Evolutionary conservation across 2,113 vertebrate species (phyloP).

Genomic region (Osmerus eperlanus): DNA sequence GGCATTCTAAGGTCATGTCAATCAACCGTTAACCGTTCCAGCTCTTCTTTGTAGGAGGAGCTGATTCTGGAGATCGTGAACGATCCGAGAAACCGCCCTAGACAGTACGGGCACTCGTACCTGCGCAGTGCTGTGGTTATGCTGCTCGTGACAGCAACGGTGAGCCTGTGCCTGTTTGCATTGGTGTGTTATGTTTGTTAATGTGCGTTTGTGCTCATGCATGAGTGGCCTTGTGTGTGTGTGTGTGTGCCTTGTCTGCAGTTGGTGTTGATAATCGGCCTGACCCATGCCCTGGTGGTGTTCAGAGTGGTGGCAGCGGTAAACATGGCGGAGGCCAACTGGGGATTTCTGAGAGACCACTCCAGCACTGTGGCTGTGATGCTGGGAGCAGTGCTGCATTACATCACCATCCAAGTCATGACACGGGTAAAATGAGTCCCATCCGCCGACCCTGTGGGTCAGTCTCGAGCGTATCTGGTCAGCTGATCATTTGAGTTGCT

Average conservation of each 20-base stretch:
- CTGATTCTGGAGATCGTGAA: conserved; percentile 80
- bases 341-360: conserved; percentile 61
- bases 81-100: conserved; percentile 52
- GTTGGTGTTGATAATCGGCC: conserved; percentile 81
- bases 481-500: background rate
- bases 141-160: conserved; percentile 78
- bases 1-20: background rate
- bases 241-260: conserved; percentile 47
- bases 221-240: background rate
- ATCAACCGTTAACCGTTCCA: background rate
- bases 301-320: conserved; percentile 77
- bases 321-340: conserved; percentile 50
- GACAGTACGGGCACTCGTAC: conserved; percentile 77
- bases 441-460: conserved; percentile 5
- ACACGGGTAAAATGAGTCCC: conserved; percentile 60
- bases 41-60: conserved; percentile 77
- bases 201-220: conserved; percentile 30
- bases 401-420: conserved; percentile 85
- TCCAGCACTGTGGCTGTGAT: conserved; percentile 72
- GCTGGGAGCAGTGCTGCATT: conserved; percentile 85
- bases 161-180: conserved; percentile 45
- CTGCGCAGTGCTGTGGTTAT: conserved; percentile 71
- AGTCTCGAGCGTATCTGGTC: background rate
- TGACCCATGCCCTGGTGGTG: conserved; percentile 81
- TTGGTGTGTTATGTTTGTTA: conserved; percentile 15